phyloP scores from a whole-genome alignment of 1,140 invertebrate species.

The Choristoneura fumiferana region DNA sequence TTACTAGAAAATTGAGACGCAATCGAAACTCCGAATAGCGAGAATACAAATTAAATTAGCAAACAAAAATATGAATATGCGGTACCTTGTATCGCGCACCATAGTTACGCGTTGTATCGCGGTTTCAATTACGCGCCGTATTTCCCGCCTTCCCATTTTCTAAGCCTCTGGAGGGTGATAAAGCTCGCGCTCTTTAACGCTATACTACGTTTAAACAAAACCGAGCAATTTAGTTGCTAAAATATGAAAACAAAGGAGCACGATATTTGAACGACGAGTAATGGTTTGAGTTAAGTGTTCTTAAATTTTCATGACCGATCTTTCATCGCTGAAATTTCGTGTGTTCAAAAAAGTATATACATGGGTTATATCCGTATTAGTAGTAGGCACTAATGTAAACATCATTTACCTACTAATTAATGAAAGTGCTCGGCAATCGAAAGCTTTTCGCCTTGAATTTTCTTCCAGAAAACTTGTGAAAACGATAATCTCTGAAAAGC shows the following conservation, averaged over 20 bases:
- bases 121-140: conserved; percentile 16
- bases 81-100: background rate
- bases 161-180: conserved; percentile 17
- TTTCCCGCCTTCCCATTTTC: conserved; percentile 14
- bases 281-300: background rate
- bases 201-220: conserved; percentile 11
- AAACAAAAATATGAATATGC: conserved; percentile 7
- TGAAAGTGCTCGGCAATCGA: too few relatives aligned
- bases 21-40: too few relatives aligned
- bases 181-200: conserved; percentile 16
- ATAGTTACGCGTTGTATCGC: conserved; percentile 13
- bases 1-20: too few relatives aligned
- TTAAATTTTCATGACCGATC: background rate
- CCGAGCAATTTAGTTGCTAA: conserved; percentile 14
- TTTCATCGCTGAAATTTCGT: too few relatives aligned
- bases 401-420: too few relatives aligned
- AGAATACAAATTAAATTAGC: conserved; percentile 4
- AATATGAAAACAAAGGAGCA: conserved; percentile 16
- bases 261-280: background rate
- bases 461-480: too few relatives aligned
- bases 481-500: too few relatives aligned
- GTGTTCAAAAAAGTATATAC: too few relatives aligned
- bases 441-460: too few relatives aligned
- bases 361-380: too few relatives aligned
- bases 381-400: too few relatives aligned